Evolutionary conservation across 64 coral and sea anemone genomes (phyloP).

Genomic region (Anthopleura sola): DNA sequence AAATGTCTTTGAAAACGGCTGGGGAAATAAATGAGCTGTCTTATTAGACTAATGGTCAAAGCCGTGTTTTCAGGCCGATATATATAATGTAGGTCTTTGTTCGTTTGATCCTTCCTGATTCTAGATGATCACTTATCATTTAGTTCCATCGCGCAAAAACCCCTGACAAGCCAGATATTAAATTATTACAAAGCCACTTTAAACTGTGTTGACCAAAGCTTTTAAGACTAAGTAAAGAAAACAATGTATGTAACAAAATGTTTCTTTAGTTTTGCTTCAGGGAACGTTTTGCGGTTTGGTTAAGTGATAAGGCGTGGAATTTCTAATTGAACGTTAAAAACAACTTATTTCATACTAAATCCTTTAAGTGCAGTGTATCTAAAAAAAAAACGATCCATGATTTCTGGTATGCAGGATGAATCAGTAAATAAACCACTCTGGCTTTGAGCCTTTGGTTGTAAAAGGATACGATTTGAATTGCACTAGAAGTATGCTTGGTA

Average conservation of each 20-base stretch:
- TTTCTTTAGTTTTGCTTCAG: conserved; percentile 18
- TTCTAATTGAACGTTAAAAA: conserved; percentile 21
- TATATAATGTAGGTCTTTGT: conserved; percentile 26
- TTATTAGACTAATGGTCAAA: conserved; percentile 25
- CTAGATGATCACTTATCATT: conserved; percentile 23
- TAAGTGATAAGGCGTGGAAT: conserved; percentile 31
- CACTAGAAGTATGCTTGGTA: not conserved
- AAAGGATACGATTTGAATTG: not conserved
- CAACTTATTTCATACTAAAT: conserved; percentile 4
- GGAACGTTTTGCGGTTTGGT: conserved; percentile 29
- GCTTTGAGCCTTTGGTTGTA: not conserved
- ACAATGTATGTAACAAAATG: conserved; percentile 24
- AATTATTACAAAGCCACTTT: conserved; percentile 34
- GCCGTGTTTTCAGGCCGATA: conserved; percentile 18
- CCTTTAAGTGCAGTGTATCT: conserved; percentile 23
- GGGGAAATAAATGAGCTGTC: conserved; percentile 22
- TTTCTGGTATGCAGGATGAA: not conserved
- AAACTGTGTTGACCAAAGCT: conserved; percentile 31
- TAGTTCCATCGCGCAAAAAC: not conserved
- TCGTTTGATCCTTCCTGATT: conserved; percentile 19
- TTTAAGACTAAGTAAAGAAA: conserved; percentile 20
- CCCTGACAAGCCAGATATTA: conserved; percentile 4
- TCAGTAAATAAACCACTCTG: not conserved
- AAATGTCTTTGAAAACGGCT: conserved; percentile 20
- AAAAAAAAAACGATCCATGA: not conserved